Conservation (phyloP, 2,113 vertebrate species). For the Brachyhypopomus gauderio region DNA sequence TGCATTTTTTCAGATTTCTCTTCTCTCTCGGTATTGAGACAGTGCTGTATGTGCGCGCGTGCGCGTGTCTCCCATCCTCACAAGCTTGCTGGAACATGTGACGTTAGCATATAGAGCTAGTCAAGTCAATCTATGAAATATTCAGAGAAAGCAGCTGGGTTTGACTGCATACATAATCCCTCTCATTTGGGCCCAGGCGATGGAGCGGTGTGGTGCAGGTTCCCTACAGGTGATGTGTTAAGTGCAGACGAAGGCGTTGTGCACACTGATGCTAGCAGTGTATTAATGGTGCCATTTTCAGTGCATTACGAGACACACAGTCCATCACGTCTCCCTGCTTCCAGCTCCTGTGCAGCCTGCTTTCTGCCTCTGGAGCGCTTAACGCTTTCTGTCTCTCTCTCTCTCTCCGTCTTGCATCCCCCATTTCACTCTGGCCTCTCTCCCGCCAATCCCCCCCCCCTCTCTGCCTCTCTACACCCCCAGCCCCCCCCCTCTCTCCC, state of each 20-base stretch:
- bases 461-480: slow-evolving; percentile 49
- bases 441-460: slow-evolving; percentile 63
- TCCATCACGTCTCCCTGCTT: slow-evolving; percentile 78
- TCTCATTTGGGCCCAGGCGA: slow-evolving; percentile 70
- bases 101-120: slow-evolving; percentile 67
- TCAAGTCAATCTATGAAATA: slow-evolving; percentile 75
- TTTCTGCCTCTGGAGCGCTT: slow-evolving; percentile 65
- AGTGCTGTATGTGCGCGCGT: no score
- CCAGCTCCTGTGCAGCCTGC: slow-evolving; percentile 71
- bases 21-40: no score
- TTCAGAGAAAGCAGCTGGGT: slow-evolving; percentile 77
- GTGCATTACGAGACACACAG: slow-evolving; percentile 71
- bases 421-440: slow-evolving; percentile 38
- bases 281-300: slow-evolving; percentile 76
- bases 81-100: slow-evolving; percentile 50
- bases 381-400: slow-evolving; percentile 57
- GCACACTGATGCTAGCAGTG: slow-evolving; percentile 58
- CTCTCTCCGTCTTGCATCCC: slow-evolving; percentile 6
- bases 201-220: slow-evolving; percentile 61
- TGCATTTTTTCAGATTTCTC: background rate
- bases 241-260: slow-evolving; percentile 61
- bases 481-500: slow-evolving; percentile 54
- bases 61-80: background rate
- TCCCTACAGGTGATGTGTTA: slow-evolving; percentile 69
- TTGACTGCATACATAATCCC: slow-evolving; percentile 77